Evolutionary conservation across 2,797 vertebrate species (phyloP).

Genomic region (Leptatherina wallacei): DNA sequence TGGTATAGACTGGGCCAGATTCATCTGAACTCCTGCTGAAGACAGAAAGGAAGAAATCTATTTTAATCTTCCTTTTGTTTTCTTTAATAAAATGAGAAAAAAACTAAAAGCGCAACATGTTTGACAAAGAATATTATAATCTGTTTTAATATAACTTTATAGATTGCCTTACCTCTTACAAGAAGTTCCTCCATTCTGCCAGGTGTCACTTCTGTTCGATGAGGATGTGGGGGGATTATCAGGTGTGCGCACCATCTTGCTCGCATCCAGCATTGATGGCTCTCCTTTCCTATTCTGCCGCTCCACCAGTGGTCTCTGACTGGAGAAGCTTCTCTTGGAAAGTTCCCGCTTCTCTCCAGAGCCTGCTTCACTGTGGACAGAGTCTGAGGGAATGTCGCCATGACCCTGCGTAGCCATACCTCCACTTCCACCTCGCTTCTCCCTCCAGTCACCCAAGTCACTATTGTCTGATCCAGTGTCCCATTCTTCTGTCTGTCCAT

Average conservation of each 20-base stretch:
- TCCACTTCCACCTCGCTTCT: conserved; percentile 83
- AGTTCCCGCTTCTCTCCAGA: conserved; percentile 92
- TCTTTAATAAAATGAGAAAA: not conserved
- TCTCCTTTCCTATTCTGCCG: conserved; percentile 95
- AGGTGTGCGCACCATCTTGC: conserved; percentile 84
- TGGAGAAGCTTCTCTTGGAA: conserved; percentile 97
- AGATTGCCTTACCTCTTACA: conserved; percentile 87
- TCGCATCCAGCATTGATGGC: conserved; percentile 83
- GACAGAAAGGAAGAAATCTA: conserved; percentile 3
- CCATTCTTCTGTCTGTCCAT: conserved; percentile 93
- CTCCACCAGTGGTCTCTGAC: conserved; percentile 93
- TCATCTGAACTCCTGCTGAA: conserved; percentile 89
- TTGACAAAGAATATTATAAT: not conserved
- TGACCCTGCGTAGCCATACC: conserved; percentile 55
- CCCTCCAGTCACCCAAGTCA: conserved; percentile 92
- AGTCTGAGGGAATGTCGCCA: conserved; percentile 81
- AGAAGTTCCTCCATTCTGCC: conserved; percentile 88
- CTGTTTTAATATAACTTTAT: not conserved
- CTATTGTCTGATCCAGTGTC: conserved; percentile 97
- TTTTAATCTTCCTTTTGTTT: not conserved
- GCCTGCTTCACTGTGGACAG: conserved; percentile 77
- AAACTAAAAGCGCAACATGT: not conserved
- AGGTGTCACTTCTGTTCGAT: conserved; percentile 85
- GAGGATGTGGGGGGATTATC: conserved; percentile 75
- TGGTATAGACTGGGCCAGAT: conserved; percentile 78